These are phyloP conservation scores for Diaperis boleti DNA, from an alignment of 2,888 invertebrate species.

Conservation along the genomic window DNA sequence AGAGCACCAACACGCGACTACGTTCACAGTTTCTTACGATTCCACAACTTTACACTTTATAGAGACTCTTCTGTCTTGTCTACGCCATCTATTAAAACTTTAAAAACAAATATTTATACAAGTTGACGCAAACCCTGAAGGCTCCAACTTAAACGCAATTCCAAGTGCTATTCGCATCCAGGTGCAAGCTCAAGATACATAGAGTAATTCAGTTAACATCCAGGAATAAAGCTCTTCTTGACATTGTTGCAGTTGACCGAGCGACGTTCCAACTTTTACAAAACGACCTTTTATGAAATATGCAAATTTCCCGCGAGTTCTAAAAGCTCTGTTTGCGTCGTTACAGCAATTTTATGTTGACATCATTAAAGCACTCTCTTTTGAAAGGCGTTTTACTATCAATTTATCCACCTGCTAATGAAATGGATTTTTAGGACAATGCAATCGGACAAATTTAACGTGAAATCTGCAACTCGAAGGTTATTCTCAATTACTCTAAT, in stretches of 20 bases:
- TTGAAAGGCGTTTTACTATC: constrained; percentile 16
- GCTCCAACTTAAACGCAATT: constrained; percentile 14
- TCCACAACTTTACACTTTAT: constrained; percentile 11
- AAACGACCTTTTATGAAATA: constrained; percentile 9
- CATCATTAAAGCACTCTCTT: constrained; percentile 25
- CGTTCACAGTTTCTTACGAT: not conserved
- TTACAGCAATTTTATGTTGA: constrained; percentile 17
- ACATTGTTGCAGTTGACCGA: not conserved
- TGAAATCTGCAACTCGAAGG: not conserved
- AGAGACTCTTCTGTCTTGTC: not conserved
- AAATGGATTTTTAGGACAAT: constrained; percentile 16
- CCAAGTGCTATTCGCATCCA: not conserved
- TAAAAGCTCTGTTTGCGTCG: not conserved
- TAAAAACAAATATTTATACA: constrained; percentile 1
- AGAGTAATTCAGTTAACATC: constrained; percentile 15
- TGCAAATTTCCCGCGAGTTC: constrained; percentile 1
- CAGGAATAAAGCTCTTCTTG: no score
- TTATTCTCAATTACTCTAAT: constrained; percentile 18
- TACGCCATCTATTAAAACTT: constrained; percentile 14
- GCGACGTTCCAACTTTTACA: constrained; percentile 1
- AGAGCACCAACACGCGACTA: constrained; percentile 6
- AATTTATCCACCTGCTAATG: constrained; percentile 7
- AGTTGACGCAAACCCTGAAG: constrained; percentile 11
- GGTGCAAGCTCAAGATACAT: constrained; percentile 9
- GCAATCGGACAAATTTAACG: not conserved